Evolutionary conservation across 2,888 invertebrate species (phyloP).

Genomic region (Nysson spinosus): DNA sequence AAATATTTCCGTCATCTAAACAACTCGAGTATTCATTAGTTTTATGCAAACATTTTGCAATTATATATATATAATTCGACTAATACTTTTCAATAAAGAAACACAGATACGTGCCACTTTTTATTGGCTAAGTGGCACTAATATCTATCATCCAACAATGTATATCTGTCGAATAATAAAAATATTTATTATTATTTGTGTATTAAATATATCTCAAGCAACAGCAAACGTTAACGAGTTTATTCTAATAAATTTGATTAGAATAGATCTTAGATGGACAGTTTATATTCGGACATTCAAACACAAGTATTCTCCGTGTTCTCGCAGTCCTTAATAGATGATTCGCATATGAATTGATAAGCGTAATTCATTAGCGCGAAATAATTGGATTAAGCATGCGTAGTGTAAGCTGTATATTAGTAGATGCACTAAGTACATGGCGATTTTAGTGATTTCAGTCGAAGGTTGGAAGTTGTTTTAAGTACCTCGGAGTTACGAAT

Average conservation of each 20-base stretch:
- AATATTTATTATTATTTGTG: no score
- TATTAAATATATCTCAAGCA: no score
- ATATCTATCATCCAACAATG: no score
- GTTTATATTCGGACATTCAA: constrained; percentile 20
- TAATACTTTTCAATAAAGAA: no score
- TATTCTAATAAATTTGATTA: background rate
- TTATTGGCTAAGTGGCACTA: no score
- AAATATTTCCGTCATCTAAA: background rate
- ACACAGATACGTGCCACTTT: no score
- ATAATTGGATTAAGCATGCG: constrained; percentile 26
- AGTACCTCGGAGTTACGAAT: constrained; percentile 4
- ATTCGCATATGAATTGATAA: constrained; percentile 24
- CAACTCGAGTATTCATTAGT: background rate
- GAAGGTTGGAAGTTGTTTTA: constrained; percentile 15
- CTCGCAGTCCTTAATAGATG: constrained; percentile 15
- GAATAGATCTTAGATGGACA: background rate
- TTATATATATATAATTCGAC: no score
- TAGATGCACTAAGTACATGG: constrained; percentile 17
- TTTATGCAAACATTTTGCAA: no score
- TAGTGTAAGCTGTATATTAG: constrained; percentile 20
- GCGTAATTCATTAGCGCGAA: constrained; percentile 21
- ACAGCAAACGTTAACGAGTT: background rate
- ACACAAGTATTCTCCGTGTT: constrained; percentile 16
- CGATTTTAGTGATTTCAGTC: constrained; percentile 30
- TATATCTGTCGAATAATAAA: background rate